Evolutionary conservation across 1,140 invertebrate genomes (phyloP).

Genomic region (Solenopsis fugax): DNA sequence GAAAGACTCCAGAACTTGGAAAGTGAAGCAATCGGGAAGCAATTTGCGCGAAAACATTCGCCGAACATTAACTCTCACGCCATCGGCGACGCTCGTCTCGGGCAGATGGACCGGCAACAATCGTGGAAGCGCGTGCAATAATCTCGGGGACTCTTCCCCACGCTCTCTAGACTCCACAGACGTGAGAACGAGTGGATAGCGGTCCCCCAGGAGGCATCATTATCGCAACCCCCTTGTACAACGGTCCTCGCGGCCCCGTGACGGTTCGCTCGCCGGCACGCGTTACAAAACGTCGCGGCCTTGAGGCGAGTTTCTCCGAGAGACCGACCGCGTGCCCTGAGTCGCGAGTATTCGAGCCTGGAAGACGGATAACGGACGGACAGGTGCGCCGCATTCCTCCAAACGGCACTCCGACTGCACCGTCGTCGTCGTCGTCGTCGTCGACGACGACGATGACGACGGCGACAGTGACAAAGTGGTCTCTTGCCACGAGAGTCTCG

Average conservation of each 20-base stretch:
- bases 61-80: conserved; percentile 13
- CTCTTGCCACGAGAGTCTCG: not conserved
- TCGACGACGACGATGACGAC: not conserved
- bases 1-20: not conserved
- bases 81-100: not conserved
- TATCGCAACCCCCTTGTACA: conserved; percentile 29
- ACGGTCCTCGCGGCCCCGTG: not conserved
- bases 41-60: not conserved
- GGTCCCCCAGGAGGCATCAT: conserved; percentile 32
- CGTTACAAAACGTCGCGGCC: conserved; percentile 10
- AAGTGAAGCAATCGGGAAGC: not conserved
- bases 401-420: conserved; percentile 49
- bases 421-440: not conserved
- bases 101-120: not conserved
- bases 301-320: conserved; percentile 22
- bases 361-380: conserved; percentile 60
- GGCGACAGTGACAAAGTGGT: not conserved
- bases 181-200: conserved; percentile 36
- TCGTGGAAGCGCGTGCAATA: not conserved
- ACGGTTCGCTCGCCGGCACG: conserved; percentile 32
- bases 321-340: not conserved
- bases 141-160: conserved; percentile 43
- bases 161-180: conserved; percentile 23
- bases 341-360: not conserved
- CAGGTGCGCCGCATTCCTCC: conserved; percentile 72